phyloP scores from a whole-genome alignment of 2,888 invertebrate genomes.

The Heliconius erato region DNA sequence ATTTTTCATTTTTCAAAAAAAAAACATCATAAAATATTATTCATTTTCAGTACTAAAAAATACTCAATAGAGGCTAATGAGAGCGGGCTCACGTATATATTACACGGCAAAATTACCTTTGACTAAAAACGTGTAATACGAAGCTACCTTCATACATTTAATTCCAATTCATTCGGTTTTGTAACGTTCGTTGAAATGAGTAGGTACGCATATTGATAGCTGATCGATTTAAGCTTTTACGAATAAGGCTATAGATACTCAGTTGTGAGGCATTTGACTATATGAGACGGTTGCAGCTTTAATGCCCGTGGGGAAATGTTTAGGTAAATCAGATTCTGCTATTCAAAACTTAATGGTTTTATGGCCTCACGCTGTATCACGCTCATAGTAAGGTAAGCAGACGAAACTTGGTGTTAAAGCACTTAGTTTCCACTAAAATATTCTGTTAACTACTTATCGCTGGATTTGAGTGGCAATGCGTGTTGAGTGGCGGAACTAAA shows the following conservation, averaged over 20 bases:
- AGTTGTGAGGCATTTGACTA: too few relatives aligned
- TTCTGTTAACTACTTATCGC: too few relatives aligned
- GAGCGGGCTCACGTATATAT: conserved; percentile 34
- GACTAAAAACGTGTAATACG: conserved; percentile 36
- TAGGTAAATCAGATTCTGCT: neutral
- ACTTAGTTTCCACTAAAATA: too few relatives aligned
- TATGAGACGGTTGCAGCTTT: neutral
- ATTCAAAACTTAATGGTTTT: too few relatives aligned
- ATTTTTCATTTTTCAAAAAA: neutral
- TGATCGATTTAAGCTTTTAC: conserved; percentile 5
- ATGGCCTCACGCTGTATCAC: too few relatives aligned
- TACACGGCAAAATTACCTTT: conserved; percentile 38
- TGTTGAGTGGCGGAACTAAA: too few relatives aligned
- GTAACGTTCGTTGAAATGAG: conserved; percentile 14
- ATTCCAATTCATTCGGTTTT: conserved; percentile 31
- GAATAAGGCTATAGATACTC: too few relatives aligned
- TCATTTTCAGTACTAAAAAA: conserved; percentile 34
- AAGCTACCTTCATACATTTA: conserved; percentile 32
- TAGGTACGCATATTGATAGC: neutral
- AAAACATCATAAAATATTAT: neutral
- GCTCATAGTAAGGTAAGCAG: too few relatives aligned
- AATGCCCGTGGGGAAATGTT: neutral
- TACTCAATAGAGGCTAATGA: conserved; percentile 43
- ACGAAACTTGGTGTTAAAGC: too few relatives aligned
- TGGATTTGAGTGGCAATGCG: too few relatives aligned